Conservation (phyloP, 1,140 invertebrate species). For the Habropoda laboriosa region DNA sequence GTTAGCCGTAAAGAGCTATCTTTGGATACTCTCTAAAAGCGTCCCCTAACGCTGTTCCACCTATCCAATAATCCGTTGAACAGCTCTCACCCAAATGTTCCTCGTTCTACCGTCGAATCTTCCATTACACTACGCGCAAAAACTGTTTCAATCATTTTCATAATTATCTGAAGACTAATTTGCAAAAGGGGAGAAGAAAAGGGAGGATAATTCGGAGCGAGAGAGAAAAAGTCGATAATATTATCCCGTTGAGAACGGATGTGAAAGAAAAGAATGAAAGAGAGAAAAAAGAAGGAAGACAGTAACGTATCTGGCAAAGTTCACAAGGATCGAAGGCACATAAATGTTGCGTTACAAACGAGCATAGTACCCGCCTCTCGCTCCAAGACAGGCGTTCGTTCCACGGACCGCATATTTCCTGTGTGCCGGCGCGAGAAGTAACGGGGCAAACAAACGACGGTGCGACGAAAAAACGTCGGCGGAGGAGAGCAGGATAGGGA, state of each 20-base stretch:
- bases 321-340: slow-evolving; percentile 26
- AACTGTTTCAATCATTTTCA: not conserved
- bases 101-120: too few species aligned
- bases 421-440: slow-evolving; percentile 36
- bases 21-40: slow-evolving; percentile 31
- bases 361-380: slow-evolving; percentile 4
- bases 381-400: slow-evolving; percentile 42
- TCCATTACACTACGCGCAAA: too few species aligned
- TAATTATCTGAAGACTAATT: too few species aligned
- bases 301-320: not conserved
- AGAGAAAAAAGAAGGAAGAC: not conserved
- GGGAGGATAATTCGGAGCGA: not conserved
- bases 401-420: slow-evolving; percentile 37
- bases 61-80: not conserved
- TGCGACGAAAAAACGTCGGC: slow-evolving; percentile 42
- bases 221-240: not conserved
- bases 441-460: slow-evolving; percentile 44
- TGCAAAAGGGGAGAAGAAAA: not conserved
- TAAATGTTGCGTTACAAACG: slow-evolving; percentile 44
- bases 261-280: not conserved
- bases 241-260: not conserved
- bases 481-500: not conserved
- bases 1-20: slow-evolving; percentile 19
- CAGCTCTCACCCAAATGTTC: too few species aligned
- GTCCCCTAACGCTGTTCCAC: not conserved